Evolutionary conservation across 2,888 invertebrate genomes (phyloP).

Genomic region (Trichacis sp.): DNA sequence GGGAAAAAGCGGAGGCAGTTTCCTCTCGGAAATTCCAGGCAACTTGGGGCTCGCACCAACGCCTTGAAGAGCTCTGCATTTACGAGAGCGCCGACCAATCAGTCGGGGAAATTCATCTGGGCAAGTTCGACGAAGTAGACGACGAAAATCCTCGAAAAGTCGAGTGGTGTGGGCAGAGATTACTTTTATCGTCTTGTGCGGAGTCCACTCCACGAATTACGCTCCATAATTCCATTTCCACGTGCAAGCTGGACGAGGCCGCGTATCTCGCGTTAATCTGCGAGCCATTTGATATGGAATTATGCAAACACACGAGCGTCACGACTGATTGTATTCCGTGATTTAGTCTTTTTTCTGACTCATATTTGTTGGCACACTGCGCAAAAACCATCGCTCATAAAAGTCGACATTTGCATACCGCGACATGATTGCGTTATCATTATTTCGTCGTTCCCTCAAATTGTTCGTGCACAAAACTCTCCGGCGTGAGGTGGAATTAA

Average conservation of each 20-base stretch:
- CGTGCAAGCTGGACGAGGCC: not conserved
- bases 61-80: constrained; percentile 18
- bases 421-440: not conserved
- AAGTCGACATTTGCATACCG: constrained; percentile 1
- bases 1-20: no score
- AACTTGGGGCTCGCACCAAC: constrained; percentile 16
- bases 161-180: constrained; percentile 11
- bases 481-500: no score
- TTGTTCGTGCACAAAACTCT: not conserved
- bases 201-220: not conserved
- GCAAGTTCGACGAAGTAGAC: constrained; percentile 14
- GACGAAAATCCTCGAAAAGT: constrained; percentile 9
- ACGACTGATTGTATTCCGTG: constrained; percentile 8
- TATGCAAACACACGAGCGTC: constrained; percentile 11
- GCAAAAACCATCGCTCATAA: not conserved
- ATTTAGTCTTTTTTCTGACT: not conserved
- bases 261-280: constrained; percentile 10
- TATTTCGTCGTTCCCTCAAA: not conserved
- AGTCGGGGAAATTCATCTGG: constrained; percentile 23
- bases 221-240: constrained; percentile 4
- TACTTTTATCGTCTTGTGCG: constrained; percentile 9
- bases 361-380: not conserved
- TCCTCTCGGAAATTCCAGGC: constrained; percentile 10
- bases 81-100: constrained; percentile 23
- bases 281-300: constrained; percentile 8